Evolutionary conservation across 2,113 vertebrate genomes (phyloP).

Genomic region (Pelecanoides urinatrix): DNA sequence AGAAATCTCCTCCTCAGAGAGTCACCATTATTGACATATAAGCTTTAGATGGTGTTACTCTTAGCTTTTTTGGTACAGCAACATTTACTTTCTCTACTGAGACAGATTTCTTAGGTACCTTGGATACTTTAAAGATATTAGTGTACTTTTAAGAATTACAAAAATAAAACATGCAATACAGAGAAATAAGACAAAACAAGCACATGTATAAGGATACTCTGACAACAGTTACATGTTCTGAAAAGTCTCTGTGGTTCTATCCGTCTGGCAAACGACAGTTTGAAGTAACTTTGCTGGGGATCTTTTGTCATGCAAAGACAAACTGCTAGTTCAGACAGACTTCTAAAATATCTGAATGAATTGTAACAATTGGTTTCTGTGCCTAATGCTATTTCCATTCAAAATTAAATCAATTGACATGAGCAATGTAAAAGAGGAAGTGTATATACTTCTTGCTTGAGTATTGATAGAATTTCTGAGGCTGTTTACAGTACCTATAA

Average conservation of each 20-base stretch:
- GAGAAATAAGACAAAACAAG: not conserved
- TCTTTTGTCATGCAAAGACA: not conserved
- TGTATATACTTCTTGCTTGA: not conserved
- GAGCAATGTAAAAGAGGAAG: not conserved
- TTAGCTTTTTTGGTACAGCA: slow-evolving; percentile 26
- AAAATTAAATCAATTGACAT: not conserved
- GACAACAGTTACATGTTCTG: not conserved
- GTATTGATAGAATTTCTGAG: not conserved
- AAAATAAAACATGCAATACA: not conserved
- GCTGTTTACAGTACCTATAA: not conserved
- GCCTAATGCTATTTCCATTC: not conserved
- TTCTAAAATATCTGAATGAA: not conserved
- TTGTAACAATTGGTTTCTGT: not conserved
- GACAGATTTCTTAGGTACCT: slow-evolving; percentile 66
- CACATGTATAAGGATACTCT: not conserved
- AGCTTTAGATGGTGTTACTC: slow-evolving; percentile 10
- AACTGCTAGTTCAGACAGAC: not conserved
- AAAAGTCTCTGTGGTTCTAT: not conserved
- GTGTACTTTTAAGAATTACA: not conserved
- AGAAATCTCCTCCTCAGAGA: not conserved
- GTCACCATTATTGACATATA: not conserved
- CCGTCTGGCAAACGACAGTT: not conserved
- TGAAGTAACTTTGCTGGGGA: not conserved
- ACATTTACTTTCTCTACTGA: slow-evolving; percentile 39
- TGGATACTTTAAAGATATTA: slow-evolving; percentile 75